phyloP scores from a whole-genome alignment of 1,140 invertebrate species.

The Drosophila rufa region DNA sequence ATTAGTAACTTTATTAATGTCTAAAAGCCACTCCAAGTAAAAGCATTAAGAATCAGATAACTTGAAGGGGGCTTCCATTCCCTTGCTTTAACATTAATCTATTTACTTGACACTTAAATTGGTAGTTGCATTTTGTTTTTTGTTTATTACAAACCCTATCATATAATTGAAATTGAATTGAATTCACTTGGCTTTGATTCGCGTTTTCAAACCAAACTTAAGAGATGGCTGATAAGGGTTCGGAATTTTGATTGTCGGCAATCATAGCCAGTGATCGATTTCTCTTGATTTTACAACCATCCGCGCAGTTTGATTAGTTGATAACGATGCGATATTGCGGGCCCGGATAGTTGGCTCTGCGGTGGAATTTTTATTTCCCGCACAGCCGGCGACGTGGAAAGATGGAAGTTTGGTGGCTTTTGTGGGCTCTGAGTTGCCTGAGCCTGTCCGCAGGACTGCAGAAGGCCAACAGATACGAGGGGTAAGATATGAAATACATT shows the following conservation, averaged over 20 bases:
- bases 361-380: constrained; percentile 23
- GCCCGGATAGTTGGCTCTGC: background rate
- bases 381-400: constrained; percentile 28
- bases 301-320: constrained; percentile 3
- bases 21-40: too few relatives aligned
- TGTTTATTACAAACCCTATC: too few relatives aligned
- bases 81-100: too few relatives aligned
- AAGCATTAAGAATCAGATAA: too few relatives aligned
- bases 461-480: constrained; percentile 47
- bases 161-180: background rate
- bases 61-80: too few relatives aligned
- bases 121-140: too few relatives aligned
- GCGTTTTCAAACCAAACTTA: background rate
- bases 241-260: constrained; percentile 13
- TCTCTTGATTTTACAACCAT: constrained; percentile 30
- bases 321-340: constrained; percentile 26
- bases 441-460: constrained; percentile 9
- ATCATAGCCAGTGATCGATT: constrained; percentile 20
- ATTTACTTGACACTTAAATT: too few relatives aligned
- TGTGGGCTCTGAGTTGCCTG: constrained; percentile 22
- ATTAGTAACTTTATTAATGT: too few relatives aligned
- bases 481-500: constrained; percentile 21
- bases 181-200: background rate
- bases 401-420: constrained; percentile 48
- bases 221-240: background rate